Evolutionary conservation across 2,888 invertebrate genomes (phyloP).

Genomic region (Orthonychiurus folsomi): DNA sequence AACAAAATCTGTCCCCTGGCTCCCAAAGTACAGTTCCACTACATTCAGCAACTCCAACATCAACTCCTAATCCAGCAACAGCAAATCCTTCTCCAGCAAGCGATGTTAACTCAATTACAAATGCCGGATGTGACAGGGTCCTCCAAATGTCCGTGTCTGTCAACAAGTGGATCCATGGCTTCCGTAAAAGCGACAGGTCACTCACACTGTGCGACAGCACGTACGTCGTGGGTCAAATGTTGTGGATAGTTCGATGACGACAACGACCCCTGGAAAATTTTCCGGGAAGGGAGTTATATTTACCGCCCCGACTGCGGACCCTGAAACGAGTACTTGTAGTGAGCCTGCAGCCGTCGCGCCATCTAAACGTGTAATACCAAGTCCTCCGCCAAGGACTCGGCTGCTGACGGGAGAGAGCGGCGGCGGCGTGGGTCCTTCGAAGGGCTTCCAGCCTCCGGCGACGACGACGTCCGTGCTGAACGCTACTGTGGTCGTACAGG

Average conservation of each 20-base stretch:
- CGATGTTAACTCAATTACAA: conserved; percentile 40
- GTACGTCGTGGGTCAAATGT: too few species aligned
- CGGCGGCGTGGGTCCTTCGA: neutral
- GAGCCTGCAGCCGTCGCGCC: neutral
- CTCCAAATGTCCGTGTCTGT: conserved; percentile 36
- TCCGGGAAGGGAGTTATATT: neutral
- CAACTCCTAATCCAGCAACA: conserved; percentile 40
- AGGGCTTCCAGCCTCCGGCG: neutral
- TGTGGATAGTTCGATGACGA: neutral
- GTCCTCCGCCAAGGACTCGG: too few species aligned
- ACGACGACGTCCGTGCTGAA: too few species aligned
- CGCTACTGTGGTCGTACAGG: too few species aligned
- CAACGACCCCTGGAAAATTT: too few species aligned
- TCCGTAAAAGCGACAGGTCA: conserved; percentile 21
- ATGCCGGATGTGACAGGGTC: conserved; percentile 23
- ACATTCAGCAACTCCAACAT: conserved; percentile 39
- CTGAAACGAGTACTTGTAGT: conserved; percentile 3
- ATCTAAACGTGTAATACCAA: too few species aligned
- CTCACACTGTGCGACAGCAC: neutral
- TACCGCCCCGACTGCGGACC: conserved; percentile 8
- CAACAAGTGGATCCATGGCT: conserved; percentile 43
- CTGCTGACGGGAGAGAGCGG: neutral
- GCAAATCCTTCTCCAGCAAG: conserved; percentile 39
- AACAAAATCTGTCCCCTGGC: conserved; percentile 39
- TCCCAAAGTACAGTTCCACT: conserved; percentile 38